phyloP scores from a whole-genome alignment of 1,140 invertebrate genomes.

The Brachionus koreanus region DNA sequence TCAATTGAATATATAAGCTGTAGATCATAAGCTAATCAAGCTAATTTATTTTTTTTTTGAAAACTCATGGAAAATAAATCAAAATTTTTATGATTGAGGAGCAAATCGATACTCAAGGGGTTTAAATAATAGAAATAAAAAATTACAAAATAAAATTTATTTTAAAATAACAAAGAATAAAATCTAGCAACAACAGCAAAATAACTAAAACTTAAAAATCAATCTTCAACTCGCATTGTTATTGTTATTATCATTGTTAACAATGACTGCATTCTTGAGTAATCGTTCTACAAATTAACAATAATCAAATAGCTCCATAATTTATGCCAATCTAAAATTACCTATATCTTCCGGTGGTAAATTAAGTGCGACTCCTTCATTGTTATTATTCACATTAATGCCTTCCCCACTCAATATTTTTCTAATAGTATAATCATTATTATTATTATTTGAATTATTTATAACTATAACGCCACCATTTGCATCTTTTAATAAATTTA shows the following conservation, averaged over 20 bases:
- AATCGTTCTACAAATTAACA: not conserved
- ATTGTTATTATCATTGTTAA: constrained; percentile 35
- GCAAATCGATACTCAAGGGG: not conserved
- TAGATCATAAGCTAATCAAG: not conserved
- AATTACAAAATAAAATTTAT: constrained; percentile 12
- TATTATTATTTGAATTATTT: constrained; percentile 12
- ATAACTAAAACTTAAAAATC: not conserved
- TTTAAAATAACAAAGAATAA: not conserved
- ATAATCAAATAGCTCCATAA: not conserved
- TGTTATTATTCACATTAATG: constrained; percentile 4
- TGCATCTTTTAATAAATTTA: not conserved
- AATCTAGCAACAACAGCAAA: not conserved
- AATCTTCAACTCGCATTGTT: constrained; percentile 3
- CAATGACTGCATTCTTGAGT: not conserved
- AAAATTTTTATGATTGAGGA: not conserved
- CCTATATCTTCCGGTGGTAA: constrained; percentile 18
- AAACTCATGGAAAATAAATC: not conserved
- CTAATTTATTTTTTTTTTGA: not conserved
- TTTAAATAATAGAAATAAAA: not conserved
- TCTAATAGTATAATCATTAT: not conserved
- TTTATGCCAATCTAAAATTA: constrained; percentile 11
- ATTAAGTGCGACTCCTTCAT: constrained; percentile 1
- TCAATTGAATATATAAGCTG: not conserved
- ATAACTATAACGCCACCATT: constrained; percentile 13
- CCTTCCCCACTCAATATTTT: constrained; percentile 30